Evolutionary conservation across 2,888 invertebrate genomes (phyloP).

Genomic region (Phyto melanocephala): DNA sequence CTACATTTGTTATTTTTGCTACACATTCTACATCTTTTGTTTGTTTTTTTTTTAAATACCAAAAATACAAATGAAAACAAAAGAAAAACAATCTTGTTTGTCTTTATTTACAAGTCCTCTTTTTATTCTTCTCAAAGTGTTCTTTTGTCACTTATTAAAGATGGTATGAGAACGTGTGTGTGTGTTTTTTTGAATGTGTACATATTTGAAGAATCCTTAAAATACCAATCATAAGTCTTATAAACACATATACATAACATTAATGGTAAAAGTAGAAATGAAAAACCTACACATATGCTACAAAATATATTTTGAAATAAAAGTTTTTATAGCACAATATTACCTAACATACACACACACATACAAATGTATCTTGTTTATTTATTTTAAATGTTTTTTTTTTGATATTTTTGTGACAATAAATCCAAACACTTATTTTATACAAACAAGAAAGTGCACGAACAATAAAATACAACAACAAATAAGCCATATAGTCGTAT

Average conservation of each 20-base stretch:
- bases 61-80: background rate
- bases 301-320: background rate
- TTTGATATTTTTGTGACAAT: background rate
- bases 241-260: background rate
- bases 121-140: slow-evolving; percentile 4
- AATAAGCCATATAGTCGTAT: background rate
- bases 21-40: background rate
- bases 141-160: slow-evolving; percentile 31
- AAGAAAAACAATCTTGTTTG: background rate
- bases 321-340: background rate
- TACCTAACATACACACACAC: background rate
- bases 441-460: background rate
- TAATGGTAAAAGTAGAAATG: background rate
- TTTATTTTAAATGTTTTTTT: too few relatives aligned
- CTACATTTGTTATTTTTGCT: background rate
- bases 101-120: background rate
- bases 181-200: background rate
- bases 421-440: slow-evolving; percentile 4
- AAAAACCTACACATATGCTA: slow-evolving; percentile 18
- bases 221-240: slow-evolving; percentile 17
- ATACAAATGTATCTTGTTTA: too few relatives aligned
- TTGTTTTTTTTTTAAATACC: background rate
- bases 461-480: background rate
- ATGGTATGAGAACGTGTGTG: background rate
- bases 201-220: background rate